Evolutionary conservation across 2,888 invertebrate genomes (phyloP), one percentile per base, ranked within the genome.

Genomic region (Geotrupes spiniger): DNA sequence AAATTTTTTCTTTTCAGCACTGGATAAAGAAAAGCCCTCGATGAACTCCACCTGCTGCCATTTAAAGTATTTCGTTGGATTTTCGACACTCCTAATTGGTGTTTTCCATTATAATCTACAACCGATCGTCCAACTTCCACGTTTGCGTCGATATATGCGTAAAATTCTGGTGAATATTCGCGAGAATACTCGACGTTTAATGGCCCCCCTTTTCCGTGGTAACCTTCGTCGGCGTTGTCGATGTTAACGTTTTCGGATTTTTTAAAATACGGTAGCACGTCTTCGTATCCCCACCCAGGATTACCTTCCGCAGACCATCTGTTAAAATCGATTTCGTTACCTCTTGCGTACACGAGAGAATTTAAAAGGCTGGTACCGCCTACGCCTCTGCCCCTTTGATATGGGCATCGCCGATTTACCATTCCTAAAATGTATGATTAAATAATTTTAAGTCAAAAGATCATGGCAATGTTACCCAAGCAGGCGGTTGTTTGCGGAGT

Each of bases 351-450:
- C 1, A 87, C 75, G 87, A 91, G 87, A 61, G 82, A 88, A 70
- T 91, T 90, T 2, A 88, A 82, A 4, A 88, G 82, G 25, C 87
- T 87, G 2, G 84, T 82, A 0, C 91, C 91, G 0, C 92, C 91
- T 15, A 89, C 65, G 1, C 85, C 87, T 62, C 83, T 84, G 0
- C 90, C 90, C 38, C 84, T 77, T 0, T 87, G 85, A 80, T 48
- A 29, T 6, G 29, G 36, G 17, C 38, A 38, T 38, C n/a, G 5
- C 10, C 11, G 12, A 16, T 38, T 15, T 9, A 38, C 6, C 38
- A 38, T 38, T 10, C 38, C 38, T 38, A 38, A 2, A 17, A 11
- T n/a, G n/a, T n/a, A n/a, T 8, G 8, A 4, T 31, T 10, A 11
- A 5, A 4, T 31, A 10, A 11, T 8, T 12, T 11, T 3, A 4